phyloP scores from a whole-genome alignment of 1,140 invertebrate species.

The Drosophila parabipectinata region DNA sequence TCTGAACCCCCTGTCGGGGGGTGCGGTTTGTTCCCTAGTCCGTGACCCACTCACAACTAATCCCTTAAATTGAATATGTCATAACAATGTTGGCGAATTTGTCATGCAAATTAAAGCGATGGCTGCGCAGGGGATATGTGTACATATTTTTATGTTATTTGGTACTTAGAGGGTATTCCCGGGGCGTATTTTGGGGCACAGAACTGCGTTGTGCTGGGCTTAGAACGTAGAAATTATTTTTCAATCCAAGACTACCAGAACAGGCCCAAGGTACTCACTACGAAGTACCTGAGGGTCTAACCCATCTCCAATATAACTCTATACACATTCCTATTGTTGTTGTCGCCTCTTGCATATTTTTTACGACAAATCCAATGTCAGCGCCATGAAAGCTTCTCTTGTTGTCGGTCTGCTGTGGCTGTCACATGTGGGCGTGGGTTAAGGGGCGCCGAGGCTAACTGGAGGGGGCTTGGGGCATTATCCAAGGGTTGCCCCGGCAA shows the following conservation, averaged over 20 bases:
- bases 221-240: background rate
- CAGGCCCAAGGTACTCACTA: background rate
- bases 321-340: constrained; percentile 24
- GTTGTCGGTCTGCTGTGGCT: constrained; percentile 49
- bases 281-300: constrained; percentile 13
- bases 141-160: constrained; percentile 32
- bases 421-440: constrained; percentile 38
- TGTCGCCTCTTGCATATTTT: constrained; percentile 48
- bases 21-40: background rate
- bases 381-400: constrained; percentile 66
- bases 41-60: constrained; percentile 60
- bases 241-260: background rate
- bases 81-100: constrained; percentile 80
- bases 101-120: constrained; percentile 82
- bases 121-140: constrained; percentile 56
- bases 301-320: constrained; percentile 15
- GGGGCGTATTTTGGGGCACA: background rate
- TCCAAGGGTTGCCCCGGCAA: constrained; percentile 39
- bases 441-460: background rate
- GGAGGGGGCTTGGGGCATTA: constrained; percentile 26
- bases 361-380: constrained; percentile 78
- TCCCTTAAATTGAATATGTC: constrained; percentile 83
- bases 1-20: constrained; percentile 4
- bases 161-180: constrained; percentile 21
- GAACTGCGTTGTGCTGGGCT: background rate